Base-by-base conservation (phyloP, 2,888 invertebrate genomes). In the Bhutanitis thaidina region DNA sequence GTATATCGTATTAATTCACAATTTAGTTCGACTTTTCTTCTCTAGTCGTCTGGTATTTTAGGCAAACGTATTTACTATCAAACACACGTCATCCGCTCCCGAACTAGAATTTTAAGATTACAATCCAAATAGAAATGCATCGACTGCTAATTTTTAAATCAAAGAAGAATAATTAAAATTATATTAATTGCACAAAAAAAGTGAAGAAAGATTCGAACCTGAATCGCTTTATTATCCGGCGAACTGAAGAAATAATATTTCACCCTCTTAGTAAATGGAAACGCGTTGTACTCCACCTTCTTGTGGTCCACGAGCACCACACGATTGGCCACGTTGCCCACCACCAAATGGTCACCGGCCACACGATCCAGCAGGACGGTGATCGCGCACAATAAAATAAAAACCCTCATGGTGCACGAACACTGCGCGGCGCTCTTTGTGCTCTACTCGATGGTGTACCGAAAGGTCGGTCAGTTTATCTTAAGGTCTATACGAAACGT, bases 231-330 rank as follows among this genome's bases (percentile, higher is more conserved):
- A 45, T 64, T 65, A 10, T 48, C 40, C 3, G 67, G 65, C 10
- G 60, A 61, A 1, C 54, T 43, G 15, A 62, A 72, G 35, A 88
- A 88, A 35, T 56, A 80, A 1, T 67, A 56, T 9, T 89, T 89
- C 0, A 87, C 82, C 27, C 88, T 63, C 40, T 89, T 89, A 7
- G 77, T 61, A 20, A 87, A 75, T 0, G 75, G 75, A 15, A 71
- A 65, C 0, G 86, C 79, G 38, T 77, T 84, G 48, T 87, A 88
- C 38, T 73, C 60, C 0, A 82, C 64, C 2, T 20, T 25, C 0
- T 66, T 66, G 2, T 70, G 68, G 1, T 82, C 65, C 0, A 61
- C 68, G 47, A 69, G 49, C 7, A 61, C 48, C 1, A 72, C 71
- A 12, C 74, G 54, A 12, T 74, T 60, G 0, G 69, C 64, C 0